These are phyloP conservation scores for Corvus hawaiiensis DNA, from an alignment of 2,113 vertebrate species.

Conservation along the genomic window DNA sequence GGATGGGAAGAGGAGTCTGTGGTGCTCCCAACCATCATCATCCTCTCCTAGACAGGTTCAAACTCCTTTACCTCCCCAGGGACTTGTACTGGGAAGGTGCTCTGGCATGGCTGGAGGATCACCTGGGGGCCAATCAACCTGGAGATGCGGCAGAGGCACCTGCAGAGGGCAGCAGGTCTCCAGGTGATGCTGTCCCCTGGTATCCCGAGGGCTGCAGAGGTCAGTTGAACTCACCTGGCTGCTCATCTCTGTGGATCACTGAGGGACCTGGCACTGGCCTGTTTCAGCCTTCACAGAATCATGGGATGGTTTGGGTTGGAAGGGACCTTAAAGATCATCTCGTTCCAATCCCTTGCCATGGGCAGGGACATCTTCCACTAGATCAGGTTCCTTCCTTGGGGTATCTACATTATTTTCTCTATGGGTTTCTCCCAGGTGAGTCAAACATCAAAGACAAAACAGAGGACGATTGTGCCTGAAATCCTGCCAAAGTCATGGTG, in stretches of 20 bases:
- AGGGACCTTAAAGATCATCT: background rate
- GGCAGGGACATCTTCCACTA: background rate
- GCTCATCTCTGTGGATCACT: background rate
- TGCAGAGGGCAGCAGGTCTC: constrained; percentile 48
- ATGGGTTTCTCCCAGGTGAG: background rate
- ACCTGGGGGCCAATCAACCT: background rate
- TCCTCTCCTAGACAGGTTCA: background rate
- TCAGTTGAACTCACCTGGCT: background rate
- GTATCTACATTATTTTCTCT: background rate
- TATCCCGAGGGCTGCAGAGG: background rate
- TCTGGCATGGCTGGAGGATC: background rate
- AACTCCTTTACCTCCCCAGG: background rate
- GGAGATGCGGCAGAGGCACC: background rate
- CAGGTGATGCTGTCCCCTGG: background rate
- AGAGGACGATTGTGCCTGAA: background rate
- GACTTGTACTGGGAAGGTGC: too few relatives aligned
- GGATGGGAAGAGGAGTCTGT: background rate
- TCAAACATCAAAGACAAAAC: background rate
- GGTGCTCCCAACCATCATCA: background rate
- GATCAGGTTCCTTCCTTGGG: background rate
- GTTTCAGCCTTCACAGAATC: background rate
- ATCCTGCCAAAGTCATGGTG: background rate
- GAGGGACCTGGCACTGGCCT: background rate
- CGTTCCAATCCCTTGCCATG: background rate
- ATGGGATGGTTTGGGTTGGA: background rate